These are phyloP conservation scores for Drosophila nr. medialis DNA, from an alignment of 2,888 invertebrate species.

Conservation along the genomic window DNA sequence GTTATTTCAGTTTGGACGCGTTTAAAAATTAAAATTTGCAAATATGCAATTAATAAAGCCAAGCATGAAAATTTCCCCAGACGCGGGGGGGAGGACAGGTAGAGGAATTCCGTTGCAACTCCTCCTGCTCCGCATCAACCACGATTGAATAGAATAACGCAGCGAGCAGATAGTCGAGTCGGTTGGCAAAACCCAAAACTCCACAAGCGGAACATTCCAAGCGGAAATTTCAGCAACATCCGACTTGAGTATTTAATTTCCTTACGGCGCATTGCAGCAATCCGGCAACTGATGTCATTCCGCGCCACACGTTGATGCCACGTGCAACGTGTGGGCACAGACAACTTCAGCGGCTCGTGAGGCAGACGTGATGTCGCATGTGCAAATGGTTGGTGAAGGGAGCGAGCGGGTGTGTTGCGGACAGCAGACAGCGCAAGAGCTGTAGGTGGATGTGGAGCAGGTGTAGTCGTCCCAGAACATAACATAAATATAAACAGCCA, in stretches of 20 bases:
- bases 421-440: slow-evolving; percentile 58
- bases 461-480: slow-evolving; percentile 38
- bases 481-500: slow-evolving; percentile 70
- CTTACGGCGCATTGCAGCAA: slow-evolving; percentile 68
- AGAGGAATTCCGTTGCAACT: slow-evolving; percentile 33
- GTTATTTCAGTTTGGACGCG: slow-evolving; percentile 31
- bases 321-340: slow-evolving; percentile 41
- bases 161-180: not conserved
- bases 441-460: not conserved
- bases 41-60: slow-evolving; percentile 52
- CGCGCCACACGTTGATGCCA: slow-evolving; percentile 16
- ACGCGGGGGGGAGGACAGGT: not conserved
- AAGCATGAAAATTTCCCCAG: slow-evolving; percentile 12
- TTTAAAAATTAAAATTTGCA: slow-evolving; percentile 28
- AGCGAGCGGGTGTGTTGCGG: slow-evolving; percentile 29
- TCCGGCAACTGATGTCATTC: slow-evolving; percentile 48
- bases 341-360: slow-evolving; percentile 38
- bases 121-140: slow-evolving; percentile 2
- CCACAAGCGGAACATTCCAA: slow-evolving; percentile 27
- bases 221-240: slow-evolving; percentile 77
- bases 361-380: slow-evolving; percentile 50
- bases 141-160: slow-evolving; percentile 25
- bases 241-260: slow-evolving; percentile 79
- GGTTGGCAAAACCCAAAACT: slow-evolving; percentile 15
- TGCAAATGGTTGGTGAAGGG: slow-evolving; percentile 7